These are phyloP conservation scores for Trichosurus vulpecula DNA, from an alignment of 2,797 vertebrate genomes.

Conservation along the genomic window DNA sequence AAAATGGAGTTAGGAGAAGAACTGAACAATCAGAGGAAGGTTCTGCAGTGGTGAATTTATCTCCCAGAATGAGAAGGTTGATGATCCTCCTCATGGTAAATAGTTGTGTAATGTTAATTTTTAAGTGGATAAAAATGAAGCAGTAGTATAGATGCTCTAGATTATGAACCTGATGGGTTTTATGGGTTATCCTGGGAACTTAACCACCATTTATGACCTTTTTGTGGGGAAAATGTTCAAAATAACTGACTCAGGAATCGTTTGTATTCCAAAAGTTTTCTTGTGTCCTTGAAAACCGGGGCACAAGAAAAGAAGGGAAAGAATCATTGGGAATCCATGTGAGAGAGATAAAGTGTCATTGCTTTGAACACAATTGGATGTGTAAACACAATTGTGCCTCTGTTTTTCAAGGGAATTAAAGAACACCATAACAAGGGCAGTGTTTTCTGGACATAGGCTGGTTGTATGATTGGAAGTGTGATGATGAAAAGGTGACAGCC, in stretches of 20 bases:
- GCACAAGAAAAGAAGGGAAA: slow-evolving; percentile 25
- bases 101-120: background rate
- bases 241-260: background rate
- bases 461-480: background rate
- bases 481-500: background rate
- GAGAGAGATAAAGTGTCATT: slow-evolving; percentile 6
- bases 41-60: background rate
- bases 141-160: background rate
- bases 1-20: background rate
- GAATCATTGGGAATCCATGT: background rate
- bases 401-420: slow-evolving; percentile 25
- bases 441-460: slow-evolving; percentile 18
- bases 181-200: background rate
- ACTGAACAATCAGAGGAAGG: background rate
- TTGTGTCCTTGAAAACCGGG: slow-evolving; percentile 41
- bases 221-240: background rate
- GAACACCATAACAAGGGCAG: background rate
- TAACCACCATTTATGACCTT: background rate
- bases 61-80: background rate
- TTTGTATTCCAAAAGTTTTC: background rate
- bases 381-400: slow-evolving; percentile 44
- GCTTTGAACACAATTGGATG: slow-evolving; percentile 30
- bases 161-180: background rate
- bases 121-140: background rate
- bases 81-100: background rate